Conservation (phyloP, 2,797 vertebrate genomes). For the Acanthornis magna region DNA sequence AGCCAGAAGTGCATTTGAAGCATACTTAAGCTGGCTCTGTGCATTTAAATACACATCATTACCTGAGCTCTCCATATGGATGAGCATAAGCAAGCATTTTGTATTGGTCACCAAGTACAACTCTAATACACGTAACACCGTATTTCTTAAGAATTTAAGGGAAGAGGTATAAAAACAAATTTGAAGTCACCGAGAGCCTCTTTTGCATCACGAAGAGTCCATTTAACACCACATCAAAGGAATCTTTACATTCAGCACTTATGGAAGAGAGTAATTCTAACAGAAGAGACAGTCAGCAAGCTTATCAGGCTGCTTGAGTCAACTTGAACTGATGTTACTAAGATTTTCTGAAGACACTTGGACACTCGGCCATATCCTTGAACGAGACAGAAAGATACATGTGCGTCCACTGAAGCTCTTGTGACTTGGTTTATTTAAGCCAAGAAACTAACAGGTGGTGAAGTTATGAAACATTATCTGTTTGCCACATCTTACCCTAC, state of each 20-base stretch:
- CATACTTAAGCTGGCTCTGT: constrained; percentile 58
- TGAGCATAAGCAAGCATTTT: constrained; percentile 5
- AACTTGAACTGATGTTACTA: not conserved
- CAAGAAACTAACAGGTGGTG: constrained; percentile 75
- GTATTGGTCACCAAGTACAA: not conserved
- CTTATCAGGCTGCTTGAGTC: not conserved
- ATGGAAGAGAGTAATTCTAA: not conserved
- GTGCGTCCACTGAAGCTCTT: constrained; percentile 50
- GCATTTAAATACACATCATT: constrained; percentile 44
- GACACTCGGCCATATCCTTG: constrained; percentile 44
- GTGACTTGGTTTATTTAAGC: constrained; percentile 63
- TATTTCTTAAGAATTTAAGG: not conserved
- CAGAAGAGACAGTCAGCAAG: constrained; percentile 20
- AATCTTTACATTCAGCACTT: not conserved
- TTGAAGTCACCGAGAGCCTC: not conserved
- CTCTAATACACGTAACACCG: not conserved
- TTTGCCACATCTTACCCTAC: constrained; percentile 55
- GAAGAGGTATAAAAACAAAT: not conserved
- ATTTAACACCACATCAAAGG: not conserved
- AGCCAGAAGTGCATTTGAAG: constrained; percentile 61
- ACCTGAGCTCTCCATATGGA: constrained; percentile 31
- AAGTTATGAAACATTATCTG: constrained; percentile 70
- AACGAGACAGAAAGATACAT: constrained; percentile 37
- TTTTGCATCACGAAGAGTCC: not conserved
- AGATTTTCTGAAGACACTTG: constrained; percentile 58